Evolutionary conservation across 2,888 invertebrate species (phyloP).

Genomic region (Melanotus villosus): DNA sequence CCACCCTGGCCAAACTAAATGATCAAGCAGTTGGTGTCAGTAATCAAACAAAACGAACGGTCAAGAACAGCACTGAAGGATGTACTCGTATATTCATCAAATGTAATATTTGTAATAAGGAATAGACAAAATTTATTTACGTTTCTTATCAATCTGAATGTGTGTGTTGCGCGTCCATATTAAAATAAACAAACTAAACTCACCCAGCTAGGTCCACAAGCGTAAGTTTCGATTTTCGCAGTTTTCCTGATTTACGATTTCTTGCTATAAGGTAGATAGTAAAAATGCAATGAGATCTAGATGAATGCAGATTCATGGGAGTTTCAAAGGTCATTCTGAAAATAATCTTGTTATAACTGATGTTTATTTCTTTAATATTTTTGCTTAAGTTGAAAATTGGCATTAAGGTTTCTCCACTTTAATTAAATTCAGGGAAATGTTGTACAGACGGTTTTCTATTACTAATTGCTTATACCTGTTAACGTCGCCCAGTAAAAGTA

Average conservation of each 20-base stretch:
- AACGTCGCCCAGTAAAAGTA: conserved; percentile 69
- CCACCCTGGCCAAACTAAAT: too few relatives aligned
- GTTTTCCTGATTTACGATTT: conserved; percentile 60
- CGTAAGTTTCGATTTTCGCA: conserved; percentile 70
- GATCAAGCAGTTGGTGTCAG: too few relatives aligned
- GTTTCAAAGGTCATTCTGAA: conserved; percentile 70
- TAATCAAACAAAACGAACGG: too few relatives aligned
- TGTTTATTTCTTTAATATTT: background rate
- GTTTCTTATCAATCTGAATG: too few relatives aligned
- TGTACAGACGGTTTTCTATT: conserved; percentile 3
- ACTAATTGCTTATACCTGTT: conserved; percentile 67
- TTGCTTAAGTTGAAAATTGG: background rate
- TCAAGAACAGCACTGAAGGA: too few relatives aligned
- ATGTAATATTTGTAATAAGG: too few relatives aligned
- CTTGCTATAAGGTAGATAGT: conserved; percentile 69
- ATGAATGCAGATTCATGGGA: conserved; percentile 71
- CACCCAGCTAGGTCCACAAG: conserved; percentile 73
- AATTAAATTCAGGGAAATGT: conserved; percentile 17
- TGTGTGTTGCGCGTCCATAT: too few relatives aligned
- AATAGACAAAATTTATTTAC: too few relatives aligned
- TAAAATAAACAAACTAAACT: too few relatives aligned
- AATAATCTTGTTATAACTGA: conserved; percentile 21
- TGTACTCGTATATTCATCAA: too few relatives aligned
- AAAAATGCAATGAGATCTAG: conserved; percentile 72
- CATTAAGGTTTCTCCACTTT: conserved; percentile 12